A percentile compares a stretch with the other conserved stretches of the same genome.
phyloP scores from a whole-genome alignment of 2,888 invertebrate species.

The Scrobipalpa costella region DNA sequence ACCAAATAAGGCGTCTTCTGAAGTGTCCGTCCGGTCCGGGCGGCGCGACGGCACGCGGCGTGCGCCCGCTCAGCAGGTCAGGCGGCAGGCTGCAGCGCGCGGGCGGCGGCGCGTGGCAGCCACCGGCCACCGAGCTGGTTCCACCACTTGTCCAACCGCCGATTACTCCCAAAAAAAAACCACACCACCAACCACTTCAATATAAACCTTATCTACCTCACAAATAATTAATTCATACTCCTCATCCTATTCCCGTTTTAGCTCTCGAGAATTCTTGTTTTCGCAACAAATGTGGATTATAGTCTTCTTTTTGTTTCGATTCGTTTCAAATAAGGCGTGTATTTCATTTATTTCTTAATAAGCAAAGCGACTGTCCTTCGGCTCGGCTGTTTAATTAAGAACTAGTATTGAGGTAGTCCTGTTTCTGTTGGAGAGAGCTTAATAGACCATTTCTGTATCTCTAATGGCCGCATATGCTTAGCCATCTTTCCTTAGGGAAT shows the following conservation, averaged over 20 bases:
- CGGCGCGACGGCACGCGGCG: background rate
- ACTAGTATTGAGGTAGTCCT: conserved; percentile 41
- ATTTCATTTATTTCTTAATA: conserved; percentile 73
- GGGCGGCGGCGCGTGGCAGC: conserved; percentile 23
- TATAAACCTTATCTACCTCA: conserved; percentile 38
- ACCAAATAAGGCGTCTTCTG: background rate
- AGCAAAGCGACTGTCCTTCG: conserved; percentile 54
- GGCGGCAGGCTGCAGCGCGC: conserved; percentile 24
- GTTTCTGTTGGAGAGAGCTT: conserved; percentile 19
- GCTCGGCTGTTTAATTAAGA: conserved; percentile 66
- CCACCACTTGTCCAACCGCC: conserved; percentile 38
- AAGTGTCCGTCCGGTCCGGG: background rate
- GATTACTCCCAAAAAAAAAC: conserved; percentile 58
- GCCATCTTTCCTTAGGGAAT: background rate
- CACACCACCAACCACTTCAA: conserved; percentile 44
- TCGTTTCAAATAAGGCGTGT: conserved; percentile 55
- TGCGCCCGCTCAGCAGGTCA: background rate
- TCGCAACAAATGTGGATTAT: conserved; percentile 50
- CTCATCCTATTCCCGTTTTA: conserved; percentile 45
- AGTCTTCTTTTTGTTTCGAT: conserved; percentile 44
- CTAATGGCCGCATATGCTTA: background rate
- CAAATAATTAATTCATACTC: conserved; percentile 33
- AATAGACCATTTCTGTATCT: background rate
- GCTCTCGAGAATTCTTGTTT: conserved; percentile 46
- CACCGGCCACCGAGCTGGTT: conserved; percentile 38